These are phyloP conservation scores for Muscicapa striata DNA, from an alignment of 2,797 vertebrate species.

Conservation along the genomic window DNA sequence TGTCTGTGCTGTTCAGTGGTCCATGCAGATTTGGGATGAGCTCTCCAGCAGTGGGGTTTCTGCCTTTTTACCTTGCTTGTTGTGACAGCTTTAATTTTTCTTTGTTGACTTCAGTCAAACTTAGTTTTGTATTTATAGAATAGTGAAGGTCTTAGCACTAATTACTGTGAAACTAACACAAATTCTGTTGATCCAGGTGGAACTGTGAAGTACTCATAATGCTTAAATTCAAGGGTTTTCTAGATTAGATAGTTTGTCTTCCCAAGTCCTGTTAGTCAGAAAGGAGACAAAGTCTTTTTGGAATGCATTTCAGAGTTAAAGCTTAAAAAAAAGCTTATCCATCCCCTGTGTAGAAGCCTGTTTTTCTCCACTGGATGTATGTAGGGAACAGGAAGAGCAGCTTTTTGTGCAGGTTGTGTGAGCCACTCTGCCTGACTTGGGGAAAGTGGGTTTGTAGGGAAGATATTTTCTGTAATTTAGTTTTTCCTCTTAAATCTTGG, in stretches of 20 bases:
- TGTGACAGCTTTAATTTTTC: neutral
- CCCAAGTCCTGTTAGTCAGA: neutral
- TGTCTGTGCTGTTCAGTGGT: neutral
- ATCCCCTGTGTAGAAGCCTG: neutral
- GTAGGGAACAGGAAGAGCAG: neutral
- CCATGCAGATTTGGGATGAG: neutral
- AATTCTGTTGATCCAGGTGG: neutral
- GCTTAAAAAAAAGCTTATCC: neutral
- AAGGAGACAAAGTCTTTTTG: neutral
- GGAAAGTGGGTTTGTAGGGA: neutral
- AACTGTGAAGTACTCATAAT: neutral
- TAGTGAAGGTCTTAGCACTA: neutral
- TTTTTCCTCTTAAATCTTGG: neutral
- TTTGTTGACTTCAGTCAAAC: neutral
- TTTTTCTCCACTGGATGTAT: accelerated
- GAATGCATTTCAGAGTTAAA: neutral
- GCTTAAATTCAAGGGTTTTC: neutral
- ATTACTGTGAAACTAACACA: neutral
- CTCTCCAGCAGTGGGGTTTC: neutral
- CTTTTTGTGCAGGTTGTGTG: neutral
- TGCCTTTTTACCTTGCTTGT: neutral
- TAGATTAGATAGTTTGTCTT: neutral
- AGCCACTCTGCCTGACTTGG: neutral
- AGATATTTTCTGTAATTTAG: neutral
- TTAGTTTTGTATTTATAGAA: neutral